Base-by-base conservation (phyloP, 2,888 invertebrate species). In the Fragum sueziense region DNA sequence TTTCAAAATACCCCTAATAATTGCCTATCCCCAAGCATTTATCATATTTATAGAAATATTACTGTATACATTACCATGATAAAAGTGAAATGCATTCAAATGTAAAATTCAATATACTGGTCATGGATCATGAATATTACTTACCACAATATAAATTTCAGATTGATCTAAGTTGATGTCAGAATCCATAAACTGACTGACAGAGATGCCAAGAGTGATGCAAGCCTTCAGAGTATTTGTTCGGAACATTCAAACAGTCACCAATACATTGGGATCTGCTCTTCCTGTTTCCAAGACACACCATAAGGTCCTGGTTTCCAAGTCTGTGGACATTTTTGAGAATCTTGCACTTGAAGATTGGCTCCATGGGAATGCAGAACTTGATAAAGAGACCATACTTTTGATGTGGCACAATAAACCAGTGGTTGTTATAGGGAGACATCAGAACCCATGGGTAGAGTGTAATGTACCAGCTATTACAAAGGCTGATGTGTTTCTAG, bases 311-410 rank as follows among this genome's bases (percentile, higher is more conserved):
- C 69, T 87, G 7, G 85, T 98, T 92, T 99, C 99, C 0, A 97
- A 97, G 93, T 97, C 97, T 0, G 95, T 95, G 81, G 96, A 98
- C 92, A 96, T 99, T 86, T 98, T 95, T 92, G 96, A 97, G 41
- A 99, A 99, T 94, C 94, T 99, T 90, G 99, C 99, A 3, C 93
- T 99, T 76, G 99, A 99, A 93, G 97, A 99, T 93, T 99, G 98
- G 98, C 94, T 99, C 89, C 98, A 98, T 93, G 95, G 95, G 74
- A 96, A 98, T 91, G 96, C 96, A 93, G 96, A 97, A 92, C 97
- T 98, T 88, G 95, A 95, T 6, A 95, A 96, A 79, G 96, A 97
- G 91, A 97, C 97, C 93, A 85, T 88, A 25, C 95, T 98, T 2
- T 94, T 99, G 92, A 95, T 99, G 75, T 99, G 98, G 98, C 95